Percentiles rank a stretch among this genome's conserved stretches.
Conservation (phyloP, 2,888 invertebrate species). For the Tyria jacobaeae region DNA sequence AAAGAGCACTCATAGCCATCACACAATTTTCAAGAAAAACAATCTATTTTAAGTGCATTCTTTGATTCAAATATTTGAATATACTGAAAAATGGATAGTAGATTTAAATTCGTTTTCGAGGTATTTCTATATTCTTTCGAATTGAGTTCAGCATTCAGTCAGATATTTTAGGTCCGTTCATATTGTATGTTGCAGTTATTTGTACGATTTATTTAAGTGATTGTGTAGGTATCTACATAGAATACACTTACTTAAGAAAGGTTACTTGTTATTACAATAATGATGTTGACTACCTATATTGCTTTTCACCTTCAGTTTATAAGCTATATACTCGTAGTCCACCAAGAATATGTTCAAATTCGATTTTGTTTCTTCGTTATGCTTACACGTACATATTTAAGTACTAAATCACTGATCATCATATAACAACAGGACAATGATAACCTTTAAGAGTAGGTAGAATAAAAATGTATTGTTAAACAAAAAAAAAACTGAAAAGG, state of each 20-base stretch:
- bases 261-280: neutral
- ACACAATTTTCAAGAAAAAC: slow-evolving; percentile 32
- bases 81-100: slow-evolving; percentile 33
- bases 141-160: slow-evolving; percentile 16
- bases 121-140: slow-evolving; percentile 16
- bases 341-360: no score
- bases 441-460: no score
- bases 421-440: no score
- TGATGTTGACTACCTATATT: neutral
- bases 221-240: no score
- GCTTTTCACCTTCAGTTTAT: no score
- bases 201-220: neutral
- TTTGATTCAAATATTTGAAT: slow-evolving; percentile 48
- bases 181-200: neutral
- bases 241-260: neutral
- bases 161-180: neutral
- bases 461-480: no score
- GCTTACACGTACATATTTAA: no score
- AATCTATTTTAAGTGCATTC: slow-evolving; percentile 34
- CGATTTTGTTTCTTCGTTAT: no score
- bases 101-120: slow-evolving; percentile 31
- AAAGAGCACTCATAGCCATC: slow-evolving; percentile 18
- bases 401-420: no score
- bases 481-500: no score
- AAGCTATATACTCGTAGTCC: no score